Base-by-base conservation (phyloP, 2,888 invertebrate genomes). In the Mesoligia furuncula region DNA sequence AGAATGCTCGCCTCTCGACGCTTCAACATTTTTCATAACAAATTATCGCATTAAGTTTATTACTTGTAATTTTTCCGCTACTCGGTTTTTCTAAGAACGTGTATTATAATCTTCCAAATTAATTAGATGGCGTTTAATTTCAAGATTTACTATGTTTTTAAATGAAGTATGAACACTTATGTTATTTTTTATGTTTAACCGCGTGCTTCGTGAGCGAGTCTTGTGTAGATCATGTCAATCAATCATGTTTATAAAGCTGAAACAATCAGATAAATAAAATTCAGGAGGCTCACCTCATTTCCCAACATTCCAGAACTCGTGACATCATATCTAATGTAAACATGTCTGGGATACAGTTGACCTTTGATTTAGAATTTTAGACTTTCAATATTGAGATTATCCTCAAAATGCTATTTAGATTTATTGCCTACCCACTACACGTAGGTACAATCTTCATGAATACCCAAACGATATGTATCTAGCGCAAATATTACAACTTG, bases 81-180 rank as follows among this genome's bases (percentile, higher is more conserved):
- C 80, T 79, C 85, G 76, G 85, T 84, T 85, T 87, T 87, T 86
- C 81, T 85, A 83, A 76, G 69, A 88, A 77, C 78, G 65, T 77
- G 87, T 86, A 83, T 87, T 86, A 87, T 88, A 88, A 88, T 86
- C 89, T 85, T 81, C 67, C 36, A 80, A 77, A 87, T 84, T 88
- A 90, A 89, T 91, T 90, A 88, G 86, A 79, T 78, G 84, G 84
- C 88, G 90, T 90, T 89, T 90, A 90, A 88, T 88, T 90, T 85
- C 42, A 79, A 84, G 71, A 85, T 86, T 87, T 86, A 84, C 27
- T 80, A 54, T 71, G 75, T 80, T 83, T 85, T 78, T 36, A 78
- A 73, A 80, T 74, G 36, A 79, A 59, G 57, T 72, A 31, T 62
- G 45, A 54, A 39, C 15, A 42, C 57, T 70, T 62, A 13, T 66